Conservation (phyloP, 2,797 vertebrate genomes). For the Pseudomugil tenellus region DNA sequence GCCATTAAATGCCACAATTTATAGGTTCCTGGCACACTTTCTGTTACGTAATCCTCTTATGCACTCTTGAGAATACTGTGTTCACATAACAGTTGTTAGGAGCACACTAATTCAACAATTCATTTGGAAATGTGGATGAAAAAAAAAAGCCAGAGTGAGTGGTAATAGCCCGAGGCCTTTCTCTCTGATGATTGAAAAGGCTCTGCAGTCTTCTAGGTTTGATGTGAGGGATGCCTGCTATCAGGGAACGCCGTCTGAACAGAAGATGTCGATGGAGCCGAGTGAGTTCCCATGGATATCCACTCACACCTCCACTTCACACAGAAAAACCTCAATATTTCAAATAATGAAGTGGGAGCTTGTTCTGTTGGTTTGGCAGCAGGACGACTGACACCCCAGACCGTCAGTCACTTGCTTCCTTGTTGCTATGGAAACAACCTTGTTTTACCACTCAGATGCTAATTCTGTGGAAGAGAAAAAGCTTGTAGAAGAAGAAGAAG, state of each 20-base stretch:
- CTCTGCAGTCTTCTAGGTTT: slow-evolving; percentile 27
- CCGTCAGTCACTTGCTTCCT: slow-evolving; percentile 66
- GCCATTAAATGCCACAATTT: slow-evolving; percentile 44
- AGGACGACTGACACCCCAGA: slow-evolving; percentile 48
- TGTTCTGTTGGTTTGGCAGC: slow-evolving; percentile 49
- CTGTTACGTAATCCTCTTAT: slow-evolving; percentile 60
- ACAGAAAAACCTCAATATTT: slow-evolving; percentile 53
- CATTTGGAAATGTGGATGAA: slow-evolving; percentile 29
- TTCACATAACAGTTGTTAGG: slow-evolving; percentile 56
- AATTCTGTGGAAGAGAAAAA: slow-evolving; percentile 54
- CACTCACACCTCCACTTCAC: slow-evolving; percentile 58
- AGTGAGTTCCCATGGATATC: slow-evolving; percentile 28
- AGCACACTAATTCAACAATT: slow-evolving; percentile 34
- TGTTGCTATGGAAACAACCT: slow-evolving; percentile 80
- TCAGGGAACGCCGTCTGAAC: slow-evolving; percentile 17
- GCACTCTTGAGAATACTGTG: slow-evolving; percentile 56
- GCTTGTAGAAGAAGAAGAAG: slow-evolving; percentile 39
- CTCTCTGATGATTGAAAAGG: slow-evolving; percentile 31
- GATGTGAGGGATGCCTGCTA: slow-evolving; percentile 40
- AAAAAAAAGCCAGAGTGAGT: slow-evolving; percentile 9
- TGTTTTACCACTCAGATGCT: slow-evolving; percentile 64
- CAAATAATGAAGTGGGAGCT: slow-evolving; percentile 53
- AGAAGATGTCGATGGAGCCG: slow-evolving; percentile 29
- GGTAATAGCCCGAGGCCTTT: slow-evolving; percentile 34
- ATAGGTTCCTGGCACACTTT: slow-evolving; percentile 40